phyloP scores from a whole-genome alignment of 2,113 vertebrate genomes.

The Lipophrys pholis region DNA sequence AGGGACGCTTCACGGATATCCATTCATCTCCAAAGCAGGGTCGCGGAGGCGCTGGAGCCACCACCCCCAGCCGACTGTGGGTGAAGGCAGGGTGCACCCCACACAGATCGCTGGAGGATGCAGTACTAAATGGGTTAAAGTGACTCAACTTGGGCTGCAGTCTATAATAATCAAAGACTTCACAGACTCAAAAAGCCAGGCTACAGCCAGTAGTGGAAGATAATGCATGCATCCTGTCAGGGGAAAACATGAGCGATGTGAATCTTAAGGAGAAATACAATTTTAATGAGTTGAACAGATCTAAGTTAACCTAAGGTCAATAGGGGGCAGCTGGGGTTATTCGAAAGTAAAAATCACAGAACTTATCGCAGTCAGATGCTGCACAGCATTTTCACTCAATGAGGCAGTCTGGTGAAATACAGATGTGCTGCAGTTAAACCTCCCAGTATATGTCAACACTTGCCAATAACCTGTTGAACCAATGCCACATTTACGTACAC shows the following conservation, averaged over 20 bases:
- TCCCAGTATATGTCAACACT: no score
- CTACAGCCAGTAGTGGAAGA: conserved; percentile 46
- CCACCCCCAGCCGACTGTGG: no score
- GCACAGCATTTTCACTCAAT: not conserved
- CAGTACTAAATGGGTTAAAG: not conserved
- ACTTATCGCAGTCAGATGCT: conserved; percentile 8
- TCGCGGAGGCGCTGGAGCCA: no score
- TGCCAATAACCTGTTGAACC: no score
- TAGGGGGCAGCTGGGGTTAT: conserved; percentile 16
- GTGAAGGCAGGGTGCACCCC: no score
- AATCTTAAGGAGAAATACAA: conserved; percentile 68
- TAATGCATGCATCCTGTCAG: conserved; percentile 66
- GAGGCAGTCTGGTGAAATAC: not conserved
- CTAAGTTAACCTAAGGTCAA: conserved; percentile 63
- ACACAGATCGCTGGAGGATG: no score
- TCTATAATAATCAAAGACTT: conserved; percentile 54
- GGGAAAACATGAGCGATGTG: conserved; percentile 45
- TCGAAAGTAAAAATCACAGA: conserved; percentile 31
- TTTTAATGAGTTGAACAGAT: conserved; percentile 64
- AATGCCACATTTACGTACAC: no score
- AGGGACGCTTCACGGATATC: no score
- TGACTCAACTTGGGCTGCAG: conserved; percentile 37
- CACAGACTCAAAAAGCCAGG: conserved; percentile 50
- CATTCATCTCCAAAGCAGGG: no score
- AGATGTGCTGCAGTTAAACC: not conserved